Evolutionary conservation across 2,888 invertebrate species (phyloP).

Genomic region (Pharmacophagus antenor): DNA sequence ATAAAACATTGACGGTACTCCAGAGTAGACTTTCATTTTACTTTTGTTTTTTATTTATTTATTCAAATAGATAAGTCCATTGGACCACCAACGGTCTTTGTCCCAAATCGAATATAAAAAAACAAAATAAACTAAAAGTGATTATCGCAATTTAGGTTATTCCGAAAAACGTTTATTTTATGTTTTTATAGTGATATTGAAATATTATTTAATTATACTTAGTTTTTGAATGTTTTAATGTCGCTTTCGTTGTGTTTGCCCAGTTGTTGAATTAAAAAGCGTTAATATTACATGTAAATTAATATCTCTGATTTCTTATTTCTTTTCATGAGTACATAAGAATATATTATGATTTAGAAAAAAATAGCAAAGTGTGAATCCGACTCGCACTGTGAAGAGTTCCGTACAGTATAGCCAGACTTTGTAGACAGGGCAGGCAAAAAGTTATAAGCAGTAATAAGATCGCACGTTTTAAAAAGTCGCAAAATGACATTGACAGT

Average conservation of each 20-base stretch:
- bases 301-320: too few species aligned
- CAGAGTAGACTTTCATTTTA: conserved; percentile 20
- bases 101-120: conserved; percentile 15
- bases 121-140: not conserved
- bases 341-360: too few species aligned
- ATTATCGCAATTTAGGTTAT: conserved; percentile 5
- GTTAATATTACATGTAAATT: too few species aligned
- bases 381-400: too few species aligned
- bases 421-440: too few species aligned
- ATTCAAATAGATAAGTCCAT: conserved; percentile 23
- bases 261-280: not conserved
- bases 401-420: too few species aligned
- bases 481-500: too few species aligned
- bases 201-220: not conserved
- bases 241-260: not conserved
- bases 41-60: conserved; percentile 25
- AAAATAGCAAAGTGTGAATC: too few species aligned
- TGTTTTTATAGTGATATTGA: not conserved
- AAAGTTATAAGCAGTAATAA: too few species aligned
- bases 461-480: too few species aligned
- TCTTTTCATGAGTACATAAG: too few species aligned
- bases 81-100: conserved; percentile 29
- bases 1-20: conserved; percentile 8
- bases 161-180: conserved; percentile 4
- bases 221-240: not conserved